A percentile compares a stretch with the other conserved stretches of the same genome.
Evolutionary conservation across 1,140 invertebrate species (phyloP).

Genomic region (Chelonus insularis): DNA sequence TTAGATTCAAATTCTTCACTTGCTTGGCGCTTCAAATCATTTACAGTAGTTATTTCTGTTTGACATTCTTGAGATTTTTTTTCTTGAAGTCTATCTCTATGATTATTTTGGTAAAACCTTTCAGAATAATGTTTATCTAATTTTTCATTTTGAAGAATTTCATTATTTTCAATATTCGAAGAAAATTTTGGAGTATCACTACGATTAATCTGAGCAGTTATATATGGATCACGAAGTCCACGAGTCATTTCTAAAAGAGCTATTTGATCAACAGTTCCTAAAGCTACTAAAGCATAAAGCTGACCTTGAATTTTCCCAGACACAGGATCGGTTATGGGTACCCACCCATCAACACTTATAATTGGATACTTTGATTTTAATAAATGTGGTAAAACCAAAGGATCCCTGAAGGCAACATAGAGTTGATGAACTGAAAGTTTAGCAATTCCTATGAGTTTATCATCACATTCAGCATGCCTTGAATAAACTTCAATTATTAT

Average conservation of each 20-base stretch:
- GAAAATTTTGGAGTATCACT: not conserved
- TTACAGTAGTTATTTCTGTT: constrained; percentile 47
- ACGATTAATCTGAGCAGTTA: constrained; percentile 28
- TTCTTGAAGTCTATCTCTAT: not conserved
- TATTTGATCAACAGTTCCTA: constrained; percentile 66
- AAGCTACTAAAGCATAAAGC: constrained; percentile 62
- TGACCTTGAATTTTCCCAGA: constrained; percentile 57
- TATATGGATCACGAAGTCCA: constrained; percentile 51
- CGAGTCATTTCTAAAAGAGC: constrained; percentile 60
- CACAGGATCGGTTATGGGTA: constrained; percentile 57
- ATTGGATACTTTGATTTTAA: constrained; percentile 60
- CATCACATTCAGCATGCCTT: constrained; percentile 41
- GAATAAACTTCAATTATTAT: constrained; percentile 63
- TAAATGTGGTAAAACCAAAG: constrained; percentile 61
- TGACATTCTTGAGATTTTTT: constrained; percentile 47
- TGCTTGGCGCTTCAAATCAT: constrained; percentile 32
- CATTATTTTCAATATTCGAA: not conserved
- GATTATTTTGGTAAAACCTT: not conserved
- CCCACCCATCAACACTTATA: constrained; percentile 66
- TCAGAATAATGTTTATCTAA: not conserved
- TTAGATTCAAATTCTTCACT: constrained; percentile 12
- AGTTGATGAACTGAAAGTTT: constrained; percentile 65
- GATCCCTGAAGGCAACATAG: constrained; percentile 65
- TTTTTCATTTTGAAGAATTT: not conserved
- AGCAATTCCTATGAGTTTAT: constrained; percentile 59